These are phyloP conservation scores for Chloebia gouldiae DNA, from an alignment of 2,113 vertebrate species.

Conservation along the genomic window DNA sequence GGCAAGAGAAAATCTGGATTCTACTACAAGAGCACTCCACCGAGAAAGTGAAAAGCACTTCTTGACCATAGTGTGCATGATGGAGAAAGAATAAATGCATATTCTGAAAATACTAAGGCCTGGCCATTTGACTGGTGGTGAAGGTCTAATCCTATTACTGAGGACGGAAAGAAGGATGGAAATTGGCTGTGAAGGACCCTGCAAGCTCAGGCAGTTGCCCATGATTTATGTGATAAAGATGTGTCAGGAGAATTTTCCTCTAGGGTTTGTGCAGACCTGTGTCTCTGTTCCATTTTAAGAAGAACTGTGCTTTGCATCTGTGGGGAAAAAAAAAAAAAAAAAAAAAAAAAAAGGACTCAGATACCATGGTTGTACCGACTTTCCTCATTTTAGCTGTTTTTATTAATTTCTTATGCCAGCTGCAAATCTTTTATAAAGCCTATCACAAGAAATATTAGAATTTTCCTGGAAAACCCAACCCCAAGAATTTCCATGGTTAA, in stretches of 20 bases:
- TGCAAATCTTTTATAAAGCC: background rate
- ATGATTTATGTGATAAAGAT: background rate
- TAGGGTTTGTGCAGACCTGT: background rate
- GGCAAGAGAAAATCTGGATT: background rate
- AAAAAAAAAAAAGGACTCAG: background rate
- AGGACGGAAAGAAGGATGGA: background rate
- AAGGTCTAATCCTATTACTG: background rate
- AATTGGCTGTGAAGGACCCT: background rate
- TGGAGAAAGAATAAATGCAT: background rate
- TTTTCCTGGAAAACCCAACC: background rate
- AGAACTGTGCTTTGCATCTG: background rate
- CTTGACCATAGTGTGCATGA: background rate
- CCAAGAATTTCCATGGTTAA: background rate
- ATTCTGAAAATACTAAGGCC: background rate
- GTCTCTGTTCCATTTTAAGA: background rate
- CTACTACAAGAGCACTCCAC: background rate
- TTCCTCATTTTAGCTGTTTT: background rate
- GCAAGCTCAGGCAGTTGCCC: background rate
- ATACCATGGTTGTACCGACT: background rate
- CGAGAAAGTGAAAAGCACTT: background rate
- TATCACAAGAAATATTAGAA: background rate
- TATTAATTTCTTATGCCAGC: background rate
- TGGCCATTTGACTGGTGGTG: fast-evolving
- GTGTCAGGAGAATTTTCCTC: background rate
- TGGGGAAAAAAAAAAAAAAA: no score